A percentile compares a stretch with the other conserved stretches of the same genome.
Evolutionary conservation across 2,888 invertebrate species (phyloP).

Genomic region (Spialia ferax): DNA sequence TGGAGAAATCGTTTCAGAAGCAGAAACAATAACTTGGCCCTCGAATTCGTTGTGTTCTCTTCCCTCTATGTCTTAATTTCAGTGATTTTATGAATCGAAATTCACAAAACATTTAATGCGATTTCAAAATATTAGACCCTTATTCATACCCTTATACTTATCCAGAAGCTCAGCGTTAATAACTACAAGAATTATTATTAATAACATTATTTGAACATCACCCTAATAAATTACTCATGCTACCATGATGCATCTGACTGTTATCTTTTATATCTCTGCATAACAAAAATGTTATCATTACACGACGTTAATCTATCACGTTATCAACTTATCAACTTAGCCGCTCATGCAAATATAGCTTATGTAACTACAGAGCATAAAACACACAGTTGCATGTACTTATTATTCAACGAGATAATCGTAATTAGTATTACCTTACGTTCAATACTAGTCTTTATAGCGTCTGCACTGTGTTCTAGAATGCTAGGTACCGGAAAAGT

Average conservation of each 20-base stretch:
- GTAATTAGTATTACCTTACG: slow-evolving; percentile 22
- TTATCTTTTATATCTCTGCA: slow-evolving; percentile 19
- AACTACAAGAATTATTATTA: background rate
- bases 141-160: too few species aligned
- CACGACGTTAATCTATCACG: slow-evolving; percentile 30
- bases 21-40: too few species aligned
- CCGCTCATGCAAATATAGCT: slow-evolving; percentile 33
- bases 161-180: too few species aligned
- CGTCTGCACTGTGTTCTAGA: slow-evolving; percentile 10
- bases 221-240: background rate
- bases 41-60: too few species aligned
- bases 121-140: too few species aligned
- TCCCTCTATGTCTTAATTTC: too few species aligned
- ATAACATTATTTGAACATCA: background rate
- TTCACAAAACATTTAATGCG: too few species aligned
- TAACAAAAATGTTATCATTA: slow-evolving; percentile 36
- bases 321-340: slow-evolving; percentile 20
- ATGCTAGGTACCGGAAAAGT: slow-evolving; percentile 14
- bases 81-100: too few species aligned
- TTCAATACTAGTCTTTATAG: slow-evolving; percentile 23
- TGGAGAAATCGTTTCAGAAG: too few species aligned
- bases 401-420: slow-evolving; percentile 30
- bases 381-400: slow-evolving; percentile 31
- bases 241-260: slow-evolving; percentile 18
- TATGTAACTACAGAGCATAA: slow-evolving; percentile 30